Conservation (phyloP, 53 echinoderm and acorn worm species). For the Glandiceps talaboti region DNA sequence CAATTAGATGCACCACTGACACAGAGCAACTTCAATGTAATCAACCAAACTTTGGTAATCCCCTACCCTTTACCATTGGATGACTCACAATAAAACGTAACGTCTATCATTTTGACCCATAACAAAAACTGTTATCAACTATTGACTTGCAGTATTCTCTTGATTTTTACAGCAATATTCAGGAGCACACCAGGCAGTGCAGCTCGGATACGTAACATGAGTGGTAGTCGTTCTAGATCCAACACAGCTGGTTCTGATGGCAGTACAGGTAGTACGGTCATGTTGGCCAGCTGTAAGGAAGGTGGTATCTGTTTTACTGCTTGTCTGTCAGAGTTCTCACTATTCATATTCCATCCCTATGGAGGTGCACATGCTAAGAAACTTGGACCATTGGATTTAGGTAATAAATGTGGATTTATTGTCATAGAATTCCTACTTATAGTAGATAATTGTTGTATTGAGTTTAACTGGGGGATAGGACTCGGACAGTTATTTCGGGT, state of each 20-base stretch:
- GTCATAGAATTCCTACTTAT: too few relatives aligned
- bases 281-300: conserved; percentile 13
- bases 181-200: neutral
- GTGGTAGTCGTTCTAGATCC: neutral
- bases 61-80: too few relatives aligned
- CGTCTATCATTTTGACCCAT: too few relatives aligned
- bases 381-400: neutral
- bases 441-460: too few relatives aligned
- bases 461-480: too few relatives aligned
- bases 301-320: conserved; percentile 67
- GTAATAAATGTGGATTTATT: neutral
- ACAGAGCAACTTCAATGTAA: too few relatives aligned
- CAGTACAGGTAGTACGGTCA: neutral
- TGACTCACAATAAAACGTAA: too few relatives aligned
- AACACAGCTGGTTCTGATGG: neutral
- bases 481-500: too few relatives aligned
- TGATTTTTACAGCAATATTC: neutral
- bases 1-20: too few relatives aligned
- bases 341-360: conserved; percentile 91
- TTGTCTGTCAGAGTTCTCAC: conserved; percentile 89
- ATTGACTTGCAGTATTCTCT: too few relatives aligned
- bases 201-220: neutral
- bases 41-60: too few relatives aligned
- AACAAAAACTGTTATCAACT: too few relatives aligned
- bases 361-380: conserved; percentile 46